Evolutionary conservation across 2,113 vertebrate genomes (phyloP), one percentile per base, ranked within the genome.

Genomic region (Elachura formosa): DNA sequence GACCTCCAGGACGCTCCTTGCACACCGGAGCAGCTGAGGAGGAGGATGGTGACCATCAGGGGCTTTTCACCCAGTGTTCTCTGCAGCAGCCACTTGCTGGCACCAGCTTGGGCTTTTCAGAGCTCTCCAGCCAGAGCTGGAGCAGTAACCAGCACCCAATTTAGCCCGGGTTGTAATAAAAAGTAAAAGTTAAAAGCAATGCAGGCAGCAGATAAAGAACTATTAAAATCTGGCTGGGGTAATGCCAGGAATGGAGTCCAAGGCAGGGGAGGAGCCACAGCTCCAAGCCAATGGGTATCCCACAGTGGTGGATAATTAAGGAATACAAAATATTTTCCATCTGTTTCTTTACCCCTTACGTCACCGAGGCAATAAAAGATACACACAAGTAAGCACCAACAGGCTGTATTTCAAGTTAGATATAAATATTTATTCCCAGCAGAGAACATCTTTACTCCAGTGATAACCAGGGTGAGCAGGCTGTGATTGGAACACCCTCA

Each of bases 271-370:
- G 94, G 90, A 92, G 76, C 72, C 72, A 40, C 5, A 4, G 74
- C 92, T 22, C 55, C 28, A 80, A 92, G 76, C 33, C 12, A 10
- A 55, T 46, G 84, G 73, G 45, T 87, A 78, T 78, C 87, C 84
- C 89, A 55, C 80, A 52, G 55, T 18, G 72, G 23, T 41, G 83
- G 83, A 26, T 84, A 89, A 97, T 96, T 93, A 90, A 78, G 89
- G 91, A 90, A 94, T 92, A 4, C 55, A 84, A 93, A 95, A 84
- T 89, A 91, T 92, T 94, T 96, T 90, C 83, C 95, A 96, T 94
- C 90, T 92, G 82, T 24, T 77, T 84, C 82, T 89, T 43, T 21
- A 54, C 55, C 45, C 69, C 45, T 89, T 55, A 90, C 24, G 1
- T 95, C 88, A 94, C 6, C 5, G 6, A 92, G 74, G 89, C 86